Evolutionary conservation across 2,113 vertebrate genomes (phyloP).

Genomic region (Isichthys henryi): DNA sequence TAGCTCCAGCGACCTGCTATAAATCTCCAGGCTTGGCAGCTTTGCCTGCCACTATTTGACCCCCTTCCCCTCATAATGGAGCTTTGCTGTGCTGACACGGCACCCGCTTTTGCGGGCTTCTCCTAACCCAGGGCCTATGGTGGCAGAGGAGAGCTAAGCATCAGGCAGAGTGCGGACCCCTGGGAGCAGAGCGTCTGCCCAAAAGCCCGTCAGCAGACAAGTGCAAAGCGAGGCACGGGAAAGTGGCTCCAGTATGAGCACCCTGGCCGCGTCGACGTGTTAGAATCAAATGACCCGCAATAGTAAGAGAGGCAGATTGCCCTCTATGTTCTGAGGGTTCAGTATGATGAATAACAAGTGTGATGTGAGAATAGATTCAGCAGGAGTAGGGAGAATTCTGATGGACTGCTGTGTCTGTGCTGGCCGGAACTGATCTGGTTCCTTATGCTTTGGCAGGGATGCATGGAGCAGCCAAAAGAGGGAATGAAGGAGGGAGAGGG

Average conservation of each 20-base stretch:
- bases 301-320: background rate
- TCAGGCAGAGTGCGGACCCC: background rate
- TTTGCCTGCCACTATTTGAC: background rate
- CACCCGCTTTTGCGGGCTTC: background rate
- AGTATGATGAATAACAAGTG: background rate
- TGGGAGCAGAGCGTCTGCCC: background rate
- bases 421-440: background rate
- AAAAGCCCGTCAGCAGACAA: background rate
- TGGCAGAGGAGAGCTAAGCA: background rate
- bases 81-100: background rate
- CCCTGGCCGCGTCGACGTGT: background rate
- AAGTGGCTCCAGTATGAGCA: background rate
- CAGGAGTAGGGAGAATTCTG: background rate
- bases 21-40: background rate
- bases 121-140: background rate
- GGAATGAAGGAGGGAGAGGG: background rate
- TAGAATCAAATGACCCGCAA: background rate
- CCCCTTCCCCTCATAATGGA: background rate
- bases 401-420: background rate
- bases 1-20: background rate
- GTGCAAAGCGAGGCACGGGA: background rate
- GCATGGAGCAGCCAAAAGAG: background rate
- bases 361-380: constrained; percentile 4
- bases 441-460: background rate
- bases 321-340: background rate